A percentile compares a stretch with the other conserved stretches of the same genome.
phyloP scores from a whole-genome alignment of 1,140 invertebrate species.

The Drosophila pallidifrons region DNA sequence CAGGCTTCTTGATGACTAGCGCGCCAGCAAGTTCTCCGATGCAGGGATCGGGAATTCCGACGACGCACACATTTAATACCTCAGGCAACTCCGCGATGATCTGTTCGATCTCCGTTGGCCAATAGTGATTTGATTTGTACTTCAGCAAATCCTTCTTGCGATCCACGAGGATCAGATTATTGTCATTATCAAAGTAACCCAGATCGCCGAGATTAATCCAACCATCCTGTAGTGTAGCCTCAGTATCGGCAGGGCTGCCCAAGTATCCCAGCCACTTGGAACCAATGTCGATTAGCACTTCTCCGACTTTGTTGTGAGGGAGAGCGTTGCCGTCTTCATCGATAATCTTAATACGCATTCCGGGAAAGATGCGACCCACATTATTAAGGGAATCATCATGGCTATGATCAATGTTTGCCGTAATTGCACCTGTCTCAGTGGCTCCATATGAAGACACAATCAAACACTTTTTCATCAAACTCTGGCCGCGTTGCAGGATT shows the following conservation, averaged over 20 bases:
- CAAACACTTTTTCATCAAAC: constrained; percentile 20
- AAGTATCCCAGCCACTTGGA: constrained; percentile 67
- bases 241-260: constrained; percentile 54
- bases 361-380: constrained; percentile 53
- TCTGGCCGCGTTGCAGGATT: constrained; percentile 42
- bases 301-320: constrained; percentile 52
- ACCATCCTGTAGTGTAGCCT: constrained; percentile 56
- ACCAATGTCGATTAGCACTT: constrained; percentile 58
- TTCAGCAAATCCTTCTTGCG: constrained; percentile 88
- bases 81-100: constrained; percentile 66
- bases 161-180: constrained; percentile 86
- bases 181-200: constrained; percentile 87
- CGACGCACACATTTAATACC: constrained; percentile 65
- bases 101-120: constrained; percentile 70
- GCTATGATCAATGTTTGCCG: constrained; percentile 37
- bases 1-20: constrained; percentile 52
- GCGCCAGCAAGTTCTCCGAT: constrained; percentile 68
- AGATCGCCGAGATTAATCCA: constrained; percentile 90
- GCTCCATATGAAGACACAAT: constrained; percentile 61
- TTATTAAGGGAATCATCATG: constrained; percentile 28
- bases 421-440: constrained; percentile 57
- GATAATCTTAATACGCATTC: constrained; percentile 72
- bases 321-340: constrained; percentile 62
- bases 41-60: constrained; percentile 58
- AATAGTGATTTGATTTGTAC: constrained; percentile 78